A percentile compares a stretch with the other conserved stretches of the same genome.
Conservation (phyloP, 37 sponge, comb jelly and placozoan genomes). For the Dysidea cf. avara region DNA sequence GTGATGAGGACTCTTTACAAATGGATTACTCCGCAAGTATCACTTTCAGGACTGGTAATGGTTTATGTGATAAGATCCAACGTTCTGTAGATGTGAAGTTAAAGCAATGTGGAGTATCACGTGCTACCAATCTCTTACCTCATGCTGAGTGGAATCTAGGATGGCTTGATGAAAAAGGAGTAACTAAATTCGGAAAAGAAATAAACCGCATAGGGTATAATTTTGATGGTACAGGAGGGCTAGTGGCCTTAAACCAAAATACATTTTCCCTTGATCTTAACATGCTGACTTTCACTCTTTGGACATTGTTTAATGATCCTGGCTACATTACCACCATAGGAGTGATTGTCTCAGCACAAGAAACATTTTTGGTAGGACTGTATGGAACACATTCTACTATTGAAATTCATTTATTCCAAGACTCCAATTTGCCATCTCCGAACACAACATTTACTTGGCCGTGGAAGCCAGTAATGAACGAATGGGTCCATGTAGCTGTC, state of each 20-base stretch:
- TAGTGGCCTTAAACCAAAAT: conserved; percentile 28
- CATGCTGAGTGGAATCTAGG: conserved; percentile 35
- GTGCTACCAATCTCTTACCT: conserved; percentile 26
- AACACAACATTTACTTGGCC: conserved; percentile 17
- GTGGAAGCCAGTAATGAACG: conserved; percentile 4
- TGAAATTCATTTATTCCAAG: no score
- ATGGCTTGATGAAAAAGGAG: no score
- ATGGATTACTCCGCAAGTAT: conserved; percentile 24
- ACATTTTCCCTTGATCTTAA: not conserved
- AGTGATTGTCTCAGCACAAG: no score
- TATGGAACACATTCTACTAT: no score
- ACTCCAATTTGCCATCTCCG: not conserved
- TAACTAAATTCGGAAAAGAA: no score
- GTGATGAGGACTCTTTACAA: conserved; percentile 42
- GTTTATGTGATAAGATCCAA: conserved; percentile 45
- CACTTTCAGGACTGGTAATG: conserved; percentile 13
- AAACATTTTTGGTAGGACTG: no score
- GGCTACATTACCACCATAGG: conserved; percentile 20
- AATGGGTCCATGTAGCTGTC: conserved; percentile 57
- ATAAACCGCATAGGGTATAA: conserved; percentile 34
- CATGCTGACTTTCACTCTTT: conserved; percentile 33
- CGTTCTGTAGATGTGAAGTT: conserved; percentile 37
- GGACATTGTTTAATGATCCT: conserved; percentile 24
- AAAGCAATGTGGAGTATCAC: conserved; percentile 14
- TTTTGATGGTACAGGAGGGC: conserved; percentile 40